Evolutionary conservation across 2,113 vertebrate genomes (phyloP), one percentile per base, ranked within the genome.

Genomic region (Paramormyrops kingsleyae): DNA sequence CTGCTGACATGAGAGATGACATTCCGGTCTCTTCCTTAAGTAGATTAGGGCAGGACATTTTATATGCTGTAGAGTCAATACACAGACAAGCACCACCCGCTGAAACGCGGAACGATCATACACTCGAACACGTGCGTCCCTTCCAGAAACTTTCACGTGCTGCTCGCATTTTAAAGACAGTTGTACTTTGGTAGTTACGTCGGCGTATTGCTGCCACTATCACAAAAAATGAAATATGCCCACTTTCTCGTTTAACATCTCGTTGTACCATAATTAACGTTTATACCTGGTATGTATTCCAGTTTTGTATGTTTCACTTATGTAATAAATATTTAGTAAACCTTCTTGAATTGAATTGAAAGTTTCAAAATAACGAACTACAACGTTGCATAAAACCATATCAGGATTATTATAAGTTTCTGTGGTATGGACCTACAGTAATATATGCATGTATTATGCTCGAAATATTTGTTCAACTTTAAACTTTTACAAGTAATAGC

Each of bases 51-150:
- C 46, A 74, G 27, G 84, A 35, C 59, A 47, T 62, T 90, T 90
- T 90, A 77, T 90, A 90, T 90, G 47, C 44, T n/a, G 89, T n/a
- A 4, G 62, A 74, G 89, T 44, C 53, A 66, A 77, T 46, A n/a
- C 77, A 89, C 42, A 44, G 62, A 56, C 52, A 91, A 87, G 90
- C 91, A 89, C 92, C 91, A 86, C 92, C 91, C 89, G 90, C 89
- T 89, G 89, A 59, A 52, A 42, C 1, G 83, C 42, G 35, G 17
- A 27, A 52, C 46, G 89, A 83, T 59, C 80, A 83, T 56, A 87
- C 56, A 24, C n/a, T 59, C 80, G n/a, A n/a, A 88, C 39, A 74
- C 88, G 31, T 59, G 70, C 46, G 19, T 88, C n/a, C 27, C 4
- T 42, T 50, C 12, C 84, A 12, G 17, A 24, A 21, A 44, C 77